Evolutionary conservation across 2,797 vertebrate genomes (phyloP).

Genomic region (Monodelphis domestica): DNA sequence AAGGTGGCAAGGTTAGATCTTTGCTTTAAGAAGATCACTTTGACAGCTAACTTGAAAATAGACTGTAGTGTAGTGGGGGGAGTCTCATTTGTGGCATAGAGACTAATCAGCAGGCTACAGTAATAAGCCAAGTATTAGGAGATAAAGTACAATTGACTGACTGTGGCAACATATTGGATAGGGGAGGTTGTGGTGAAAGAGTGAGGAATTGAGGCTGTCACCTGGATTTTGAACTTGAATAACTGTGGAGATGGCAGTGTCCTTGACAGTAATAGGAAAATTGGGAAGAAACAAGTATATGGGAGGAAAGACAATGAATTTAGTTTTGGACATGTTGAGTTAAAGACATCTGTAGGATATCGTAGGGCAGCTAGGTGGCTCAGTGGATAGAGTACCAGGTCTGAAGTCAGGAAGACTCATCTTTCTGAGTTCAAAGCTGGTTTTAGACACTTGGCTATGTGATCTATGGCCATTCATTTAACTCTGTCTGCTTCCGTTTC

Average conservation of each 20-base stretch:
- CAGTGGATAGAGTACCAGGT: no score
- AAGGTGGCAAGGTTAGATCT: not conserved
- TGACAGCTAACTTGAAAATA: not conserved
- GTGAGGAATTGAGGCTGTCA: not conserved
- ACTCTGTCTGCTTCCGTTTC: no score
- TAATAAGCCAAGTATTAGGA: not conserved
- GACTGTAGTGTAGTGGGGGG: no score
- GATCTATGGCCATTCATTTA: no score
- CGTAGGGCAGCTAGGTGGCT: no score
- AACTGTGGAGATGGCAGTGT: not conserved
- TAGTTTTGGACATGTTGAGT: not conserved
- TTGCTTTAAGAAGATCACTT: not conserved
- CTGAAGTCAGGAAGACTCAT: no score
- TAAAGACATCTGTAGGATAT: not conserved
- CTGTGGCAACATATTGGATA: not conserved
- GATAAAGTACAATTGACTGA: not conserved
- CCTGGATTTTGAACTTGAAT: not conserved
- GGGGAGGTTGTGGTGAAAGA: not conserved
- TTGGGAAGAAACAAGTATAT: not conserved
- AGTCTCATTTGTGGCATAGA: not conserved
- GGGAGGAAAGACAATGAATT: no score
- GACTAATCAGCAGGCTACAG: not conserved
- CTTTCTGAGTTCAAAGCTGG: no score
- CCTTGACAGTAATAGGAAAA: not conserved
- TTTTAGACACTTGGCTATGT: no score